A percentile compares a stretch with the other conserved stretches of the same genome.
Evolutionary conservation across 2,797 vertebrate genomes (phyloP).

Genomic region (Sebastes matsubarae): DNA sequence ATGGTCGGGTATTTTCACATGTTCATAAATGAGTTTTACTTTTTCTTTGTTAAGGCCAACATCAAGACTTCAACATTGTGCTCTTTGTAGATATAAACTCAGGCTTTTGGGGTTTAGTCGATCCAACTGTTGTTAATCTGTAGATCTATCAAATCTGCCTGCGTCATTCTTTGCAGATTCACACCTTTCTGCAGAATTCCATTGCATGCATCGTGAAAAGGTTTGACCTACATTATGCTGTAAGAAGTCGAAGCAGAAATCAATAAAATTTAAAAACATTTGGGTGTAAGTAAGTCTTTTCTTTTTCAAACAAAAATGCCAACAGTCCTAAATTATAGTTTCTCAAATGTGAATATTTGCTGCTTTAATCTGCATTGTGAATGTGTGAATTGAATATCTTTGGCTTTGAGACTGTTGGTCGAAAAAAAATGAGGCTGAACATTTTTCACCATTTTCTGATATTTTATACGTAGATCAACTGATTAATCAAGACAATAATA

Average conservation of each 20-base stretch:
- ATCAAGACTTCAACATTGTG: background rate
- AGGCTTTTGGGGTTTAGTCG: background rate
- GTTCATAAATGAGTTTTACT: background rate
- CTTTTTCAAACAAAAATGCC: background rate
- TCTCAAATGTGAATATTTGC: background rate
- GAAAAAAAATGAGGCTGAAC: background rate
- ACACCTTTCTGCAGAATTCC: background rate
- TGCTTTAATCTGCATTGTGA: background rate
- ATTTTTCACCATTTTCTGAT: background rate
- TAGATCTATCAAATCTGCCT: background rate
- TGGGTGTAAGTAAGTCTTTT: background rate
- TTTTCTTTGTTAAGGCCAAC: background rate
- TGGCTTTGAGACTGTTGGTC: background rate
- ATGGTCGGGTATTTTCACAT: rapidly evolving
- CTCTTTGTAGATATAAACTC: background rate
- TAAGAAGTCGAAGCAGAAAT: background rate
- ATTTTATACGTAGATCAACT: background rate
- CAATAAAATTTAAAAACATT: too few relatives aligned
- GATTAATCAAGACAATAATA: background rate
- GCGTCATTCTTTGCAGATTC: background rate
- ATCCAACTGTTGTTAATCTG: background rate
- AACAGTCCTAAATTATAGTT: background rate
- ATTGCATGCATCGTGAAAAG: too few relatives aligned
- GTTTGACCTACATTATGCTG: background rate
- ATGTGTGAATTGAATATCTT: background rate